phyloP scores from a whole-genome alignment of 2,888 invertebrate genomes.

The Eupithecia centaureata region DNA sequence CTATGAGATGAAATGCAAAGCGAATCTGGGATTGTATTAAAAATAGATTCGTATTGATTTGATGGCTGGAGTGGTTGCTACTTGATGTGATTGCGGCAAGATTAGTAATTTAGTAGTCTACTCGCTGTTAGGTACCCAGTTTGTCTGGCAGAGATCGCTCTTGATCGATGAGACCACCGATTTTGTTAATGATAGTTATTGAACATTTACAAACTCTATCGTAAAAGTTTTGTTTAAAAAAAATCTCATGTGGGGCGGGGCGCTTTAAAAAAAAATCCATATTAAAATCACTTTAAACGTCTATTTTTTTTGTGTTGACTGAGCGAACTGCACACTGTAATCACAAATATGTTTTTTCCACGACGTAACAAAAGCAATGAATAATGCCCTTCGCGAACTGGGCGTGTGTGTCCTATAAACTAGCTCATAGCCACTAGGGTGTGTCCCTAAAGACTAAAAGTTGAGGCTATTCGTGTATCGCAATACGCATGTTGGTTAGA shows the following conservation, averaged over 20 bases:
- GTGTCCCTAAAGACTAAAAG: constrained; percentile 6
- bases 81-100: neutral
- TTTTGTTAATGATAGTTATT: too few species aligned
- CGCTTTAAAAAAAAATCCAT: too few species aligned
- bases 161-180: too few species aligned
- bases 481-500: neutral
- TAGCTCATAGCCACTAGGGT: neutral
- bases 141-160: too few species aligned
- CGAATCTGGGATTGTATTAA: constrained; percentile 27
- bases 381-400: neutral
- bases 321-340: too few species aligned
- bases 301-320: too few species aligned
- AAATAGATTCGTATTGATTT: constrained; percentile 32
- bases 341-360: too few species aligned
- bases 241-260: too few species aligned
- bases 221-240: too few species aligned
- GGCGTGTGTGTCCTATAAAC: constrained; percentile 9
- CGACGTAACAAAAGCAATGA: constrained; percentile 1
- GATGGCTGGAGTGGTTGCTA: constrained; percentile 5
- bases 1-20: constrained; percentile 29
- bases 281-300: too few species aligned
- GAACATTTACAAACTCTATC: too few species aligned
- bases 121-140: neutral
- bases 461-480: constrained; percentile 2
- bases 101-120: neutral